Evolutionary conservation across 2,797 vertebrate species (phyloP).

Genomic region (Coilia nasus): DNA sequence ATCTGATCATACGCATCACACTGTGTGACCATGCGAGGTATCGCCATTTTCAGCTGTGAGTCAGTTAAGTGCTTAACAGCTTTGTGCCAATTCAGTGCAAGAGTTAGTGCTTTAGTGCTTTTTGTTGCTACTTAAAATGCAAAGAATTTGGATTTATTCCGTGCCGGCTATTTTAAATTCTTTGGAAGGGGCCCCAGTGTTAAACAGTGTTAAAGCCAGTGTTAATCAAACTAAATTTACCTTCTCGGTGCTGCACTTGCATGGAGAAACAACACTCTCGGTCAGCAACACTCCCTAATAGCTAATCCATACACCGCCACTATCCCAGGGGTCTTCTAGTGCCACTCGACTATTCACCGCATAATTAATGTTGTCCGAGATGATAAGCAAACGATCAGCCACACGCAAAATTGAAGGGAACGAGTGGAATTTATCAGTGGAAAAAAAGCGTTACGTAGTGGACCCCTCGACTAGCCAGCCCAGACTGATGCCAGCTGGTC

Average conservation of each 20-base stretch:
- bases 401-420: background rate
- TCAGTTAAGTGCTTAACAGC: background rate
- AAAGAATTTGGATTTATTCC: background rate
- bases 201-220: background rate
- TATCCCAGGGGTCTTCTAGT: background rate
- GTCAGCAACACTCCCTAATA: background rate
- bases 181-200: background rate
- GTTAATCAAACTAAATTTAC: background rate
- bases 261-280: background rate
- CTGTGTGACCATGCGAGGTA: background rate
- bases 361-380: conserved; percentile 3
- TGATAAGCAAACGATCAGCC: background rate
- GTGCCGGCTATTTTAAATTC: background rate
- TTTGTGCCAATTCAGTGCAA: background rate
- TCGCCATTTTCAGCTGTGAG: background rate
- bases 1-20: background rate
- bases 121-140: background rate
- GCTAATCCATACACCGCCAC: background rate
- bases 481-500: background rate
- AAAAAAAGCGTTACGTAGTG: background rate
- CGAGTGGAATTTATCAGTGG: background rate
- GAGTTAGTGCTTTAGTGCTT: background rate
- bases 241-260: background rate
- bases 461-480: background rate
- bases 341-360: background rate